Evolutionary conservation across 2,113 vertebrate genomes (phyloP).

Genomic region (Datnioides undecimradiatus): DNA sequence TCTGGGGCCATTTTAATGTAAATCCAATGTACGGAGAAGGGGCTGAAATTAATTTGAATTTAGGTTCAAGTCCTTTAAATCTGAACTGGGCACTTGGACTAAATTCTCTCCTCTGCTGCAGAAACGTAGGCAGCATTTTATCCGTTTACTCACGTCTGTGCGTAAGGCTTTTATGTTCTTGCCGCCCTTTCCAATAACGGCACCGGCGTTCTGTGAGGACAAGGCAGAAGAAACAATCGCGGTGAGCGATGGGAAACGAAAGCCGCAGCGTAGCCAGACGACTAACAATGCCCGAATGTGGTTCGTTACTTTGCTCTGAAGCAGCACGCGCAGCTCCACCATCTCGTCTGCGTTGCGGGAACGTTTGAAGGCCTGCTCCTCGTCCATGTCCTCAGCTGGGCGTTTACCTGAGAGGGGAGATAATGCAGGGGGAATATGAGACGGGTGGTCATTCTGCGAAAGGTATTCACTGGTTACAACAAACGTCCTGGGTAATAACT

Average conservation of each 20-base stretch:
- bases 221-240: constrained; percentile 5
- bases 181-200: constrained; percentile 98
- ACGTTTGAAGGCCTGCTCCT: constrained; percentile 97
- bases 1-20: not conserved
- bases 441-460: not conserved
- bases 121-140: constrained; percentile 16
- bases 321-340: constrained; percentile 96
- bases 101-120: constrained; percentile 15
- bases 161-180: constrained; percentile 99
- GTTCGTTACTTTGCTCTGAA: constrained; percentile 98
- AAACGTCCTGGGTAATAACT: not conserved
- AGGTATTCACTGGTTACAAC: not conserved
- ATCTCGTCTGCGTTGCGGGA: constrained; percentile 97
- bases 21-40: not conserved
- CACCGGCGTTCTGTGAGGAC: constrained; percentile 92
- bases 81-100: not conserved
- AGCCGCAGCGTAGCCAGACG: not conserved
- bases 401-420: constrained; percentile 90
- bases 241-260: not conserved
- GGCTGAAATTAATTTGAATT: not conserved
- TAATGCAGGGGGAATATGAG: not conserved
- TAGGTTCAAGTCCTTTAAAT: not conserved
- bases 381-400: constrained; percentile 97
- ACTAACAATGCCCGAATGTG: too few species aligned
- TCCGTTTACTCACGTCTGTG: constrained; percentile 95